Evolutionary conservation across 2,113 vertebrate genomes (phyloP).

Genomic region (Malurus alboscapulatus): DNA sequence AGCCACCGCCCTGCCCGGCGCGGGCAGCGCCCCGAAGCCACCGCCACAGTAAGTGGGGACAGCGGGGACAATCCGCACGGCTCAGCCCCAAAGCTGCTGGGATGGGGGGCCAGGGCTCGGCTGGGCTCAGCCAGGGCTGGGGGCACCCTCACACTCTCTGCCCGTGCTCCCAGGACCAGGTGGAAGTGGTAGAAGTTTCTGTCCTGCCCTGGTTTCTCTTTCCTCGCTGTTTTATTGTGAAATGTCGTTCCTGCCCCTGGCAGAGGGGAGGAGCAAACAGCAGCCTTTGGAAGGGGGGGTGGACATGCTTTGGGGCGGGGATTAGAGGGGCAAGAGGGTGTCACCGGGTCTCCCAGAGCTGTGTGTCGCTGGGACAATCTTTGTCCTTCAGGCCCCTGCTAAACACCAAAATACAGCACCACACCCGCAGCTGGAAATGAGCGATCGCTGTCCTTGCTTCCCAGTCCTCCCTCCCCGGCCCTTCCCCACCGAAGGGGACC

Average conservation of each 20-base stretch:
- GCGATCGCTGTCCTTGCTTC: neutral
- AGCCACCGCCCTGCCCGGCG: neutral
- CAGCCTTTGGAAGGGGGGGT: neutral
- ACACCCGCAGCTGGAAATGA: fast-evolving
- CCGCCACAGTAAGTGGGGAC: neutral
- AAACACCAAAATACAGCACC: neutral
- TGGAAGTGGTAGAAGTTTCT: neutral
- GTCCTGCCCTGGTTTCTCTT: neutral
- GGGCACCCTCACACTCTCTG: neutral
- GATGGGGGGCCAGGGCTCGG: neutral
- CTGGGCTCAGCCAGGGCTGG: neutral
- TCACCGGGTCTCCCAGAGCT: neutral
- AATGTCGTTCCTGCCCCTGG: neutral
- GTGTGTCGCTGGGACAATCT: neutral
- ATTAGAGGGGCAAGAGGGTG: no score
- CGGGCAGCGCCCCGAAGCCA: neutral
- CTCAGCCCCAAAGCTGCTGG: fast-evolving
- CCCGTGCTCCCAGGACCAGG: neutral
- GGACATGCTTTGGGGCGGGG: neutral
- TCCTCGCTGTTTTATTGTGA: neutral
- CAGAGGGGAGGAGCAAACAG: neutral
- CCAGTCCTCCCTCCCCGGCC: neutral
- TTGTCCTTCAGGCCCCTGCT: neutral
- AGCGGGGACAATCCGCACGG: fast-evolving
- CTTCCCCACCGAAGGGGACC: neutral